Percentiles rank a stretch among this genome's conserved stretches.
Evolutionary conservation across 2,113 vertebrate species (phyloP).

Genomic region (Pitta sordida): DNA sequence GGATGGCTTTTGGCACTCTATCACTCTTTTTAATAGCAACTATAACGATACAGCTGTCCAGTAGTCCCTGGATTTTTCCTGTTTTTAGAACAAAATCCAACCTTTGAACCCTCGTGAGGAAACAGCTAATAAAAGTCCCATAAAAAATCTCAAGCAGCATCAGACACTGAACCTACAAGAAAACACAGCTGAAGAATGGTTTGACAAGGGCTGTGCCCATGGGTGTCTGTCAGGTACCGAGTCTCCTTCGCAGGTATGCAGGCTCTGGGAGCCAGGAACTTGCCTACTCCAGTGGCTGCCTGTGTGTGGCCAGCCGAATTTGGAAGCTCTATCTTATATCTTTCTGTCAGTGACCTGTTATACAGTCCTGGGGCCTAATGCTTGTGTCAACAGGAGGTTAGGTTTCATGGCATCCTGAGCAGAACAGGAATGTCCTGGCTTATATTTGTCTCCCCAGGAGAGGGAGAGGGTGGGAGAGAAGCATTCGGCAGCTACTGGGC

Average conservation of each 20-base stretch:
- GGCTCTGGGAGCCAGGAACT: neutral
- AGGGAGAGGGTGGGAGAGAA: slow-evolving; percentile 2
- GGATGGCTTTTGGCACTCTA: neutral
- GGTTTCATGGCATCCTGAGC: slow-evolving; percentile 62
- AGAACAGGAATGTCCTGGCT: slow-evolving; percentile 56
- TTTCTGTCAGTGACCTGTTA: slow-evolving; percentile 67
- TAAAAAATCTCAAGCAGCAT: neutral
- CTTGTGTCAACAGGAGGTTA: slow-evolving; percentile 71
- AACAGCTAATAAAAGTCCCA: neutral
- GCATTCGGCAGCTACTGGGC: slow-evolving; percentile 50
- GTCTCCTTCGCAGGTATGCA: neutral
- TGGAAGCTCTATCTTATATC: slow-evolving; percentile 57
- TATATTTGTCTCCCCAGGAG: slow-evolving; percentile 45
- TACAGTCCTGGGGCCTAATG: slow-evolving; percentile 58
- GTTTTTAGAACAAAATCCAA: neutral
- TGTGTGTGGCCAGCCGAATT: slow-evolving; percentile 64
- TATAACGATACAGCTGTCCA: neutral
- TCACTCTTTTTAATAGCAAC: neutral
- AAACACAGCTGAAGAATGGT: neutral
- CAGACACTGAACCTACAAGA: neutral
- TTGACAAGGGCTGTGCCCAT: neutral
- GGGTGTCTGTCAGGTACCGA: neutral
- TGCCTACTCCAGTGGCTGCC: neutral
- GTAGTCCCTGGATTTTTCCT: neutral
- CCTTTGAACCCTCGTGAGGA: neutral